Conservation (phyloP, 2,888 invertebrate species). For the Xiphydria camelus region DNA sequence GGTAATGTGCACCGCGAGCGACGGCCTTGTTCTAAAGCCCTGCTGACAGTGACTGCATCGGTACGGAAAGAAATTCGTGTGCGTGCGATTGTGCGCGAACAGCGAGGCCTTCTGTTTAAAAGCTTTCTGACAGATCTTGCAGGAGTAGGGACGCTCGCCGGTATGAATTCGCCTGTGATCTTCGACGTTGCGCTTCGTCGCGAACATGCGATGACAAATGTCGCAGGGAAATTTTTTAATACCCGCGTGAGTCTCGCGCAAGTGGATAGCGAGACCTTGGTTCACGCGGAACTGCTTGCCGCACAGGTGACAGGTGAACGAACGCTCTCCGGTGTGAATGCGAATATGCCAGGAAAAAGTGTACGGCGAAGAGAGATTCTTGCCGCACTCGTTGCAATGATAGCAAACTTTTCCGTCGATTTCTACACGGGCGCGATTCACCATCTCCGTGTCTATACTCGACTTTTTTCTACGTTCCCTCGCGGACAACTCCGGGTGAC, state of each 20-base stretch:
- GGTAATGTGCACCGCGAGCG: conserved; percentile 63
- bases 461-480: conserved; percentile 18
- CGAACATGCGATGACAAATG: conserved; percentile 63
- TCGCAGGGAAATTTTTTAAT: conserved; percentile 65
- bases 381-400: conserved; percentile 64
- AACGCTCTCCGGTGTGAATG: conserved; percentile 69
- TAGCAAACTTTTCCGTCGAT: conserved; percentile 63
- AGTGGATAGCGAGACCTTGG: conserved; percentile 65
- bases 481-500: conserved; percentile 27
- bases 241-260: conserved; percentile 67
- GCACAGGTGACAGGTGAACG: conserved; percentile 69
- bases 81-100: conserved; percentile 66
- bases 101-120: conserved; percentile 70
- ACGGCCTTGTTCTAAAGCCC: conserved; percentile 64
- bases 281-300: conserved; percentile 70
- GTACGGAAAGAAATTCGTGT: conserved; percentile 63
- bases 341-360: conserved; percentile 67
- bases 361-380: conserved; percentile 65
- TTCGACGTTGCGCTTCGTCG: conserved; percentile 65
- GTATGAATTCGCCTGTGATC: conserved; percentile 67
- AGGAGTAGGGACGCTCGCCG: conserved; percentile 64
- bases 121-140: conserved; percentile 65
- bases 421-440: conserved; percentile 44
- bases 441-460: conserved; percentile 49
- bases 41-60: conserved; percentile 66